Conservation (phyloP, 2,888 invertebrate genomes). For the Tridacna gigas region DNA sequence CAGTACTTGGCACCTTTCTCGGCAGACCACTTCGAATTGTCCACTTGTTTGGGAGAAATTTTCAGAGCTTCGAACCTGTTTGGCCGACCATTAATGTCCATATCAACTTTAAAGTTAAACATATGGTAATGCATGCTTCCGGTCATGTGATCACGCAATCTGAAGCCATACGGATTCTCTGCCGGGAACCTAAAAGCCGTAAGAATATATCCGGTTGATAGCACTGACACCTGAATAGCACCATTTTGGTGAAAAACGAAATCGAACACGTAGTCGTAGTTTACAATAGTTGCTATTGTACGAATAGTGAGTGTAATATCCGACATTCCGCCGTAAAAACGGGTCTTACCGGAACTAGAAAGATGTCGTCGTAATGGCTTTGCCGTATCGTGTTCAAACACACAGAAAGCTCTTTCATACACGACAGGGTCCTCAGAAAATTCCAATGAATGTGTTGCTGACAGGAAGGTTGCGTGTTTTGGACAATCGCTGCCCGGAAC, state of each 20-base stretch:
- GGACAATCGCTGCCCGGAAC: conserved; percentile 81
- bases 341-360: conserved; percentile 26
- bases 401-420: conserved; percentile 70
- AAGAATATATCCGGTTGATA: conserved; percentile 78
- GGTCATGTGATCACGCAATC: conserved; percentile 67
- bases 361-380: conserved; percentile 77
- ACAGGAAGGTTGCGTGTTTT: conserved; percentile 72
- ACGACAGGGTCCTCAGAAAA: conserved; percentile 44
- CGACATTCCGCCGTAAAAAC: conserved; percentile 75
- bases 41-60: conserved; percentile 62
- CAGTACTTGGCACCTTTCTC: conserved; percentile 46
- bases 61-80: conserved; percentile 79
- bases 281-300: conserved; percentile 72
- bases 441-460: conserved; percentile 62
- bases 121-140: conserved; percentile 80
- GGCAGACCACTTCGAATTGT: conserved; percentile 59
- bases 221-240: conserved; percentile 69
- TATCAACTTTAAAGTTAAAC: conserved; percentile 76
- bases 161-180: conserved; percentile 70
- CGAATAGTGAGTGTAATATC: conserved; percentile 73
- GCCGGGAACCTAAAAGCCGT: conserved; percentile 57
- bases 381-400: conserved; percentile 79
- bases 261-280: conserved; percentile 81
- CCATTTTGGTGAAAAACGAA: conserved; percentile 80
- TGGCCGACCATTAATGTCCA: conserved; percentile 74